Percentiles rank a stretch among this genome's conserved stretches.
Conservation (phyloP, 2,888 invertebrate species). For the Prosopocoilus inquinatus region DNA sequence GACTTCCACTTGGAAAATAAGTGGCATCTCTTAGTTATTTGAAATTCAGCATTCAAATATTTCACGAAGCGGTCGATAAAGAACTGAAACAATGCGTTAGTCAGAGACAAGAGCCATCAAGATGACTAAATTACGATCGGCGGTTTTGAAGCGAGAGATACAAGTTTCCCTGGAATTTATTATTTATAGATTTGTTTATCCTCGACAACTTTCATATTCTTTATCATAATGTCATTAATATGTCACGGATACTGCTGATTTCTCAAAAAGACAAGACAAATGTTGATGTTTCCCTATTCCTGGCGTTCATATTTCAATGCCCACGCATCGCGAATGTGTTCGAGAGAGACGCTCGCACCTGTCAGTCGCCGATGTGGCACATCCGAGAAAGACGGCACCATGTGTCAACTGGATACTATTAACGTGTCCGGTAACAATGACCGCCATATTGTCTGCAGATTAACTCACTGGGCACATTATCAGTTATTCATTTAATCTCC, state of each 20-base stretch:
- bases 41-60: constrained; percentile 14
- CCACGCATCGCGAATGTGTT: constrained; percentile 37
- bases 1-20: too few species aligned
- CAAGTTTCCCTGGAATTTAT: constrained; percentile 41
- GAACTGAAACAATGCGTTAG: constrained; percentile 37
- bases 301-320: constrained; percentile 47
- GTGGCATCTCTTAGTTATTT: too few species aligned
- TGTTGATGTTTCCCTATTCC: constrained; percentile 48
- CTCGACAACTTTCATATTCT: constrained; percentile 48
- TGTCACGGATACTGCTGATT: constrained; percentile 48
- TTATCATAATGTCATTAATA: constrained; percentile 49
- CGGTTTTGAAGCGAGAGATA: constrained; percentile 1
- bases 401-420: constrained; percentile 31
- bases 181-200: constrained; percentile 51
- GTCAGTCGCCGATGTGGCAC: constrained; percentile 23
- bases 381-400: constrained; percentile 35
- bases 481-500: too few species aligned
- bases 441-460: constrained; percentile 37
- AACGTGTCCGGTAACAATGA: constrained; percentile 27
- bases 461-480: constrained; percentile 29
- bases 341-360: constrained; percentile 23
- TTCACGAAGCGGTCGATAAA: constrained; percentile 21
- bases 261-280: constrained; percentile 47
- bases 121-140: constrained; percentile 45
- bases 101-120: constrained; percentile 44